These are phyloP conservation scores for Leguminivora glycinivorella DNA, from an alignment of 1,140 invertebrate species.

Conservation along the genomic window DNA sequence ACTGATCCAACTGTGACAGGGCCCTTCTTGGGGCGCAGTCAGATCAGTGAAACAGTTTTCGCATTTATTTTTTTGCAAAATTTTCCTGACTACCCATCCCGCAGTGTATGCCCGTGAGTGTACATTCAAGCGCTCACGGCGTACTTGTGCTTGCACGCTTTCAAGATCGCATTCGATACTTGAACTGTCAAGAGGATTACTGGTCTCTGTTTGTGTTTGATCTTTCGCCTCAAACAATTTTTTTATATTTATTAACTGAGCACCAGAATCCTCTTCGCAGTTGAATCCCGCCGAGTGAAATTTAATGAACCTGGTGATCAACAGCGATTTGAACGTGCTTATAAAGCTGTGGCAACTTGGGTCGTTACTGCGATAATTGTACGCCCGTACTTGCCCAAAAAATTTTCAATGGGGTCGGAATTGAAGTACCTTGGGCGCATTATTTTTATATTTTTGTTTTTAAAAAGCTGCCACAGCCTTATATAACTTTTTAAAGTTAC, in stretches of 20 bases:
- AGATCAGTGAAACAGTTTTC: constrained; percentile 28
- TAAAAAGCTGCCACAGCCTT: constrained; percentile 11
- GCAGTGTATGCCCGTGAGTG: constrained; percentile 37
- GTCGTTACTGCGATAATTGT: not conserved
- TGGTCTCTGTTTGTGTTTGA: not conserved
- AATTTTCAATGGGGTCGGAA: not conserved
- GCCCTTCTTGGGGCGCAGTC: not conserved
- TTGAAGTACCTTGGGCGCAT: constrained; percentile 16
- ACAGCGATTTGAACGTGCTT: not conserved
- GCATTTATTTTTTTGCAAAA: constrained; percentile 34
- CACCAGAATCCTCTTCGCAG: not conserved
- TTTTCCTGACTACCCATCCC: constrained; percentile 37
- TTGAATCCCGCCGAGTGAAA: not conserved
- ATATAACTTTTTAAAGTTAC: constrained; percentile 26
- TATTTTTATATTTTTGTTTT: constrained; percentile 4
- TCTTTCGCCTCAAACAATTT: constrained; percentile 27
- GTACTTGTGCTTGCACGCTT: not conserved
- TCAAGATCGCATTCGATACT: not conserved
- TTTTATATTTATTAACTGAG: constrained; percentile 32
- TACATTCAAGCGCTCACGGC: constrained; percentile 30
- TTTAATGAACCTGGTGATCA: not conserved
- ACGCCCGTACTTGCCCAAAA: not conserved
- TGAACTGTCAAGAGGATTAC: not conserved
- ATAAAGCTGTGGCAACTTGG: not conserved
- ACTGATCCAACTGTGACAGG: constrained; percentile 31